Evolutionary conservation across 2,113 vertebrate species (phyloP), one percentile per base, ranked within the genome.

Genomic region (Scomber scombrus): DNA sequence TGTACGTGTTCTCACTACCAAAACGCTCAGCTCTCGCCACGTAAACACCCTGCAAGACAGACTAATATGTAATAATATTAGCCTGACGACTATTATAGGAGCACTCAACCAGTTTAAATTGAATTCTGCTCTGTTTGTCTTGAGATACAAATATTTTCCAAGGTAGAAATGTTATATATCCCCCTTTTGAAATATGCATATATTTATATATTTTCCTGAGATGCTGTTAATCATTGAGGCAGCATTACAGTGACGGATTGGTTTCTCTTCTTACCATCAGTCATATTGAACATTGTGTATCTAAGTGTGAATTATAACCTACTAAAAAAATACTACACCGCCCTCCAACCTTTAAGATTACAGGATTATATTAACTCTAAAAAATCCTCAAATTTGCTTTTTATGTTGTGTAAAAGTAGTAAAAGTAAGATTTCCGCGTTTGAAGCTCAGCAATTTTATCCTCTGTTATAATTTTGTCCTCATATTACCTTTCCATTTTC

Each of bases 71-170:
- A 21, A 72, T 19, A 43, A 29, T 29, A 23, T 19, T 11, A 51
- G n/a, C 18, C 29, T 29, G 49, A 18, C 3, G 9, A n/a, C 58
- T 45, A 10, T 60, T 5, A 54, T 3, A 47, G 40, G 14, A 67
- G 61, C 73, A 34, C 61, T 82, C 62, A 52, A 13, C 40, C 43
- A 58, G 19, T 61, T 14, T 40, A 75, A 80, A 75, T 55, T 70
- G 23, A 62, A 63, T 58, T 57, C 19, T n/a, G 49, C n/a, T 54
- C 58, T 45, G 14, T 67, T 70, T 70, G 51, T 67, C 31, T 26
- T 62, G 49, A 56, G 26, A 74, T 40, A 40, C 9, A 40, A 40
- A 40, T 40, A 40, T 40, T 40, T 50, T 19, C 11, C 49, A 8
- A 31, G 12, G 18, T 34, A 7, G 8, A 50, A 19, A 15, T 34